Evolutionary conservation across 2,113 vertebrate species (phyloP), one percentile per base, ranked within the genome.

Genomic region (Bagarius yarrelli): DNA sequence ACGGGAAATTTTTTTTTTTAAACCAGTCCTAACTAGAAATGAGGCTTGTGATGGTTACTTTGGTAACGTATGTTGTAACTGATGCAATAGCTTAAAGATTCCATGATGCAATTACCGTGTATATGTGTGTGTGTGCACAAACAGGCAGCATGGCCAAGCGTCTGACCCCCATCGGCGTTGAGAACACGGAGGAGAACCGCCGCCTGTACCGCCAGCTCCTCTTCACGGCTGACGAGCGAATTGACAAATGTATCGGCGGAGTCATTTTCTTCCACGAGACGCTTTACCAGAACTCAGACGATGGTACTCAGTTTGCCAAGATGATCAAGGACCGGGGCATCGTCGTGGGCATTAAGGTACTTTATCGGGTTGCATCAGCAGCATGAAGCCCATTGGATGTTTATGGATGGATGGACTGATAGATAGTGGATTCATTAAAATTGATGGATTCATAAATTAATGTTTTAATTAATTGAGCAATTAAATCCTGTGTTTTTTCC

Each of bases 181-280:
- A 98, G 86, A 99, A 99, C 90, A 98, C 95, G 0, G 97, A 99
- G 90, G 97, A 99, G 92, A 97, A 98, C 88, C 94, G 97, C 61
- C 93, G 97, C 19, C 93, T 94, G 71, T 99, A 99, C 89, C 96
- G 97, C 76, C 97, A 99, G 94, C 90, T 99, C 76, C 93, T 99
- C 76, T 98, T 99, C 92, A 95, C 94, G 0, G 96, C 96, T 0
- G 96, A 98, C 83, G 91, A 95, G 87, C 91, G 96, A 81, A 94
- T 99, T 50, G 94, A 98, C 89, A 94, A 89, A 79, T 98, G 94
- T 74, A 98, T 99, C 1, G 97, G 97, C 0, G 97, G 97, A 0
- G 96, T 99, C 82, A 99, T 99, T 88, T 99, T 99, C 92, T 99
- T 99, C 93, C 97, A 99, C 0, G 97, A 99, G 92, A 99, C 97